Percentiles rank a stretch among this genome's conserved stretches.
Conservation (phyloP, 2,113 vertebrate species). For the Zapus hudsonius region DNA sequence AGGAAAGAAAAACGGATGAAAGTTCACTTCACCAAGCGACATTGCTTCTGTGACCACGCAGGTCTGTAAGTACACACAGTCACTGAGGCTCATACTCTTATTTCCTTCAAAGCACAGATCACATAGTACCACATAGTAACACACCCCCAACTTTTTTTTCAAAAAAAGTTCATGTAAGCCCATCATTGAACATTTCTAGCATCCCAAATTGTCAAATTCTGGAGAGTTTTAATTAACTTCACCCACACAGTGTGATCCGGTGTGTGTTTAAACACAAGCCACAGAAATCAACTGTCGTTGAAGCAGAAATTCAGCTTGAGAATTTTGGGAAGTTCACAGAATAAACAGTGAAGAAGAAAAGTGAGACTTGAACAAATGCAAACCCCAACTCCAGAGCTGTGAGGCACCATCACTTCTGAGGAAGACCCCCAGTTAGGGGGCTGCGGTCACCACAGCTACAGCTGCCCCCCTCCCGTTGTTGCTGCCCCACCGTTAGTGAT, state of each 20-base stretch:
- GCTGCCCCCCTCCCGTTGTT: background rate
- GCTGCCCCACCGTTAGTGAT: too few relatives aligned
- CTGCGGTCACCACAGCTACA: fast-evolving
- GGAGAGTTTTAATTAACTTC: background rate
- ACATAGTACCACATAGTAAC: background rate
- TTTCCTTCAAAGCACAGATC: background rate
- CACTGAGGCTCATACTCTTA: background rate
- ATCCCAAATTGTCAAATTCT: background rate
- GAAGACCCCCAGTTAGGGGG: background rate
- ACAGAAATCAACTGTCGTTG: background rate
- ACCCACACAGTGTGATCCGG: background rate
- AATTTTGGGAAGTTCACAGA: background rate
- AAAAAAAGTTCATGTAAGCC: background rate
- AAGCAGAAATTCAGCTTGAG: background rate
- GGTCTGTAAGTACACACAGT: background rate
- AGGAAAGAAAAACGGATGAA: background rate
- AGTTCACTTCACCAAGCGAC: background rate
- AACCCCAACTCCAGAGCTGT: background rate
- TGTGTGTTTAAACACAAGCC: background rate
- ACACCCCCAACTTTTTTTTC: background rate
- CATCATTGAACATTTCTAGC: background rate
- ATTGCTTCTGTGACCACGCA: background rate
- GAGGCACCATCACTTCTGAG: background rate
- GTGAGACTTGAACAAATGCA: background rate
- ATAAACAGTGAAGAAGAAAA: background rate